These are phyloP conservation scores for Muntiacus reevesi DNA, from an alignment of 2,113 vertebrate species.

Conservation along the genomic window DNA sequence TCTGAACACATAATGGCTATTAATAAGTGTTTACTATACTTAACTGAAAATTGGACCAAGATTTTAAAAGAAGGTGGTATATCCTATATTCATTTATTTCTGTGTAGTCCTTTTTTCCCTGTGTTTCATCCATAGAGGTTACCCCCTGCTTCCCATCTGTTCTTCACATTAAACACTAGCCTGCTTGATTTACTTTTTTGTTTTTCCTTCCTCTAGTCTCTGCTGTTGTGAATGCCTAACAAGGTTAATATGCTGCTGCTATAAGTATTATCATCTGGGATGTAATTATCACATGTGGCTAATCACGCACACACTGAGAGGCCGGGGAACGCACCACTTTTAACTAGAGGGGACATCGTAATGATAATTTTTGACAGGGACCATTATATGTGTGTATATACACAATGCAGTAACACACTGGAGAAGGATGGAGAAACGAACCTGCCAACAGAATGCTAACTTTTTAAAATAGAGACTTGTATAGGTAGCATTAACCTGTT, in stretches of 20 bases:
- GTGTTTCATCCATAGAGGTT: background rate
- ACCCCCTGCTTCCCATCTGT: background rate
- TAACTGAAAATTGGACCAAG: background rate
- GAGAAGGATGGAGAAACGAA: background rate
- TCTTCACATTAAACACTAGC: background rate
- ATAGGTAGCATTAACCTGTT: background rate
- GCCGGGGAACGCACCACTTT: conserved; percentile 54
- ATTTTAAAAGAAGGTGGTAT: background rate
- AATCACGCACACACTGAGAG: conserved; percentile 72
- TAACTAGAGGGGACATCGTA: conserved; percentile 60
- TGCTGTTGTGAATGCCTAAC: conserved; percentile 77
- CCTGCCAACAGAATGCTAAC: background rate
- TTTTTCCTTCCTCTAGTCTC: conserved; percentile 50
- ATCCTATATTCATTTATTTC: background rate
- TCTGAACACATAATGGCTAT: background rate
- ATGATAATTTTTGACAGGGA: conserved; percentile 66
- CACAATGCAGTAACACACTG: background rate
- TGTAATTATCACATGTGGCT: conserved; percentile 76
- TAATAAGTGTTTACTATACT: background rate
- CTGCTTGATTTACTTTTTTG: conserved; percentile 7
- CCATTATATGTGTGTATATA: conserved; percentile 20
- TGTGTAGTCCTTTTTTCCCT: background rate
- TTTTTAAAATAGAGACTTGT: background rate
- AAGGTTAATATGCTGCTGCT: conserved; percentile 79
- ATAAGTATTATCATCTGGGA: conserved; percentile 68